Base-by-base conservation (phyloP, 2,113 vertebrate species). In the Cryptomyrus ogoouensis region DNA sequence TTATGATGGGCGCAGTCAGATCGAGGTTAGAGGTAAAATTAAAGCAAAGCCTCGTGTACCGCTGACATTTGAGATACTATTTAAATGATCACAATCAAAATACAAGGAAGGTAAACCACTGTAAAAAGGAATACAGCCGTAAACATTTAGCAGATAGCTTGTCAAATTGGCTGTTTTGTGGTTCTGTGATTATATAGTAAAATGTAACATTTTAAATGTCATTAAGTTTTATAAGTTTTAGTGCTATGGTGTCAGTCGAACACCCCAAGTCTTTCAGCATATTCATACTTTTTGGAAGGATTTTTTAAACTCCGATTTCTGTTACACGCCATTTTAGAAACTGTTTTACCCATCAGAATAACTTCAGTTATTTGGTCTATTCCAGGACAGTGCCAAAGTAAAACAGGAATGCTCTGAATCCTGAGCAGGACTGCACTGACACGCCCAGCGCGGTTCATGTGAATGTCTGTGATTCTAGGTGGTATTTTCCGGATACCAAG, bases 401-500 rank as follows among this genome's bases (percentile, higher is more conserved):
- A 80, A 80, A 17, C 2, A 39, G 15, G 93, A 86, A 17, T 66
- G 35, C 53, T 4, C 35, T 66, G 56, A 58, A 62, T 88, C 24
- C 42, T 12, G 17, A 17, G 44, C 12, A 31, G n/a, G 21, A 9
- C 27, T 56, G 46, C 6, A 19, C 3, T n/a, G 83, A 21, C 17
- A 21, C 0, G 8, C 44, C 17, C 17, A 7, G 42, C 44, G 12
- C 3, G 0, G 24, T 4, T 84, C 83, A 24, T 19, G 6, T 13
- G 42, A 27, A n/a, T 84, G 83, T 44, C 21, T 44, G 6, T 84
- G 35, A 21, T 44, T 94, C 74, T 93, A 99, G 98, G 91, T 99
- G 98, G 98, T 99, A 97, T 94, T 99, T 99, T 93, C 95, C 96
- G 46, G 93, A 97, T 86, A 95, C 95, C 24, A 98, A 96, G 92